Evolutionary conservation across 2,888 invertebrate species (phyloP).

Genomic region (Steinernema carpocapsae): DNA sequence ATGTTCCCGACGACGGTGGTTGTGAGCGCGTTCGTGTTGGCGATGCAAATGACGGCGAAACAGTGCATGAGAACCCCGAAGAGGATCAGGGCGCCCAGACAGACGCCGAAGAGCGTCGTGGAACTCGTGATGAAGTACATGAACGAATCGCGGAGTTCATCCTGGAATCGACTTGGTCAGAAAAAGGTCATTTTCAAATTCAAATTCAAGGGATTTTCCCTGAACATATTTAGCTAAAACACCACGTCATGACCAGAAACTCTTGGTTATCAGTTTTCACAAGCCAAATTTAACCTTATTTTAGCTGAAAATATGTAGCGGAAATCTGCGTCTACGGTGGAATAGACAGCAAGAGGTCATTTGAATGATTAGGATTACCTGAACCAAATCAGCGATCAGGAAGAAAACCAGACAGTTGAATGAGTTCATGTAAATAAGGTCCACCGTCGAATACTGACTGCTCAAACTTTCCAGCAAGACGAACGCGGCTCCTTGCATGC

Average conservation of each 20-base stretch:
- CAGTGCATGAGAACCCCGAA: slow-evolving; percentile 57
- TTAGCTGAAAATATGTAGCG: too few species aligned
- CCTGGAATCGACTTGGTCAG: too few species aligned
- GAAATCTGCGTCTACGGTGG: too few species aligned
- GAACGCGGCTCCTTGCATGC: slow-evolving; percentile 45
- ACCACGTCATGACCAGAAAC: too few species aligned
- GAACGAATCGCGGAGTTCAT: slow-evolving; percentile 67
- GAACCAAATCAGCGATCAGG: slow-evolving; percentile 63
- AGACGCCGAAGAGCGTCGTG: slow-evolving; percentile 57
- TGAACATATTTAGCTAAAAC: too few species aligned
- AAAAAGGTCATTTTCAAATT: too few species aligned
- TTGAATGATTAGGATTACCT: too few species aligned
- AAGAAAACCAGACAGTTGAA: slow-evolving; percentile 66
- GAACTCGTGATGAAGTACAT: slow-evolving; percentile 66
- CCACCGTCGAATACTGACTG: slow-evolving; percentile 50
- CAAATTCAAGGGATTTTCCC: too few species aligned
- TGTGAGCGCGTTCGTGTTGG: slow-evolving; percentile 44
- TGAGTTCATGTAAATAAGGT: slow-evolving; percentile 65
- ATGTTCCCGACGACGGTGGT: slow-evolving; percentile 45
- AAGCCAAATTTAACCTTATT: too few species aligned
- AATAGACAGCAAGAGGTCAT: too few species aligned
- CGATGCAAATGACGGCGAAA: slow-evolving; percentile 46
- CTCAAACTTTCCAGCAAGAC: slow-evolving; percentile 51
- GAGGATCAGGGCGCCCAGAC: slow-evolving; percentile 57
- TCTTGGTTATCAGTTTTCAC: too few species aligned